phyloP scores from a whole-genome alignment of 2,113 vertebrate species.

The Brachypodius melanocephalos region DNA sequence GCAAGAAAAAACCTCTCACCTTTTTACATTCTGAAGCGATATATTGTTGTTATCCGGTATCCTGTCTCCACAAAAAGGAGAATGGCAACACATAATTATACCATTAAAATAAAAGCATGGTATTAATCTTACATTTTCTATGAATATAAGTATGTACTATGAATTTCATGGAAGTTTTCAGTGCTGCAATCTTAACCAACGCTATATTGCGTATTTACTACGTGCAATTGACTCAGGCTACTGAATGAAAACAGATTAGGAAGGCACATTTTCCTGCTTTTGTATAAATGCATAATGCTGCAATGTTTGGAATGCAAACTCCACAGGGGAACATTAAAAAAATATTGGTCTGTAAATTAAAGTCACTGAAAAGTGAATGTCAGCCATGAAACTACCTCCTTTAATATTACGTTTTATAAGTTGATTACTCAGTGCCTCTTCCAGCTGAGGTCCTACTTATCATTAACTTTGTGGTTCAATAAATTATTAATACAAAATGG shows the following conservation, averaged over 20 bases:
- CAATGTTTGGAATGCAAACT: constrained; percentile 5
- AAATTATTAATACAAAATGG: constrained; percentile 9
- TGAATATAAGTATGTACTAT: not conserved
- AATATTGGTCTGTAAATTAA: constrained; percentile 4
- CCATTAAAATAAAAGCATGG: not conserved
- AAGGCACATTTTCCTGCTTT: not conserved
- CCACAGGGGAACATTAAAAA: not conserved
- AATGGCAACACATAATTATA: not conserved
- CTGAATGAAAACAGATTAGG: not conserved
- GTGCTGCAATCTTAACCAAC: not conserved
- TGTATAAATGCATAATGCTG: not conserved
- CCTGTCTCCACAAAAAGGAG: not conserved
- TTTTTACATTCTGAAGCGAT: not conserved
- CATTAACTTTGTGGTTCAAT: not conserved
- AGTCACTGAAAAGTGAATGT: not conserved
- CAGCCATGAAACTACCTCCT: not conserved
- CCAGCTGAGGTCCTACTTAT: not conserved
- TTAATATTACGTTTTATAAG: not conserved
- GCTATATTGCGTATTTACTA: not conserved
- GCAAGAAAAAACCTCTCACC: not conserved
- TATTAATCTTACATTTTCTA: not conserved
- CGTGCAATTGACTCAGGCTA: not conserved
- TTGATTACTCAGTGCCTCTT: not conserved
- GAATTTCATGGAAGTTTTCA: not conserved
- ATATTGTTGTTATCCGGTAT: not conserved